Evolutionary conservation across 2,113 vertebrate genomes (phyloP).

Genomic region (Ellobius talpinus): DNA sequence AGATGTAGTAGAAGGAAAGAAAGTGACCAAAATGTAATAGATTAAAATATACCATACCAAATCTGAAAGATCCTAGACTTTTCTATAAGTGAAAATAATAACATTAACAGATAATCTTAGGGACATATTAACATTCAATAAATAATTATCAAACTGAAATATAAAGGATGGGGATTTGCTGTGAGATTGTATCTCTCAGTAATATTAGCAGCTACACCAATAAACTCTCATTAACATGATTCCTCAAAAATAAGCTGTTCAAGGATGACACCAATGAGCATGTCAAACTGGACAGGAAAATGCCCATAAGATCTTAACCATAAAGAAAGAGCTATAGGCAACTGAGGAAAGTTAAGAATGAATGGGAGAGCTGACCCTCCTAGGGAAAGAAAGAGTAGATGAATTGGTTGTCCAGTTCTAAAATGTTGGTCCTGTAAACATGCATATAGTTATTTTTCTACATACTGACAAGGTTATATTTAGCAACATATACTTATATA

Average conservation of each 20-base stretch:
- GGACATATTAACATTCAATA: background rate
- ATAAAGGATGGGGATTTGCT: background rate
- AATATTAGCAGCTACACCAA: background rate
- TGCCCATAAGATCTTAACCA: background rate
- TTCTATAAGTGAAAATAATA: background rate
- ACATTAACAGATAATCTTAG: background rate
- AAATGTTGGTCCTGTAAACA: background rate
- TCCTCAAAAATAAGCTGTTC: background rate
- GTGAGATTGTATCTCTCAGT: background rate
- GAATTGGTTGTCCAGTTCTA: background rate
- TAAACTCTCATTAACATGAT: background rate
- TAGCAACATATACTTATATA: background rate
- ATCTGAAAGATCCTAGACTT: background rate
- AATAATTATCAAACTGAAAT: conserved; percentile 5
- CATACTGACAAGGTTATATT: background rate
- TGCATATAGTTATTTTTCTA: background rate
- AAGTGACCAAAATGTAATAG: background rate
- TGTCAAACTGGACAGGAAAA: background rate
- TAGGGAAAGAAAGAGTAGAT: background rate
- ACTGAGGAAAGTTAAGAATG: background rate
- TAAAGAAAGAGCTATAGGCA: background rate
- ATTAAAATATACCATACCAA: background rate
- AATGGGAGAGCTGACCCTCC: background rate
- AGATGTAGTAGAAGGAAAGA: background rate
- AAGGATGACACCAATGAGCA: background rate